These are phyloP conservation scores for Myrmecophaga tridactyla DNA, from an alignment of 2,113 vertebrate species.

Conservation along the genomic window DNA sequence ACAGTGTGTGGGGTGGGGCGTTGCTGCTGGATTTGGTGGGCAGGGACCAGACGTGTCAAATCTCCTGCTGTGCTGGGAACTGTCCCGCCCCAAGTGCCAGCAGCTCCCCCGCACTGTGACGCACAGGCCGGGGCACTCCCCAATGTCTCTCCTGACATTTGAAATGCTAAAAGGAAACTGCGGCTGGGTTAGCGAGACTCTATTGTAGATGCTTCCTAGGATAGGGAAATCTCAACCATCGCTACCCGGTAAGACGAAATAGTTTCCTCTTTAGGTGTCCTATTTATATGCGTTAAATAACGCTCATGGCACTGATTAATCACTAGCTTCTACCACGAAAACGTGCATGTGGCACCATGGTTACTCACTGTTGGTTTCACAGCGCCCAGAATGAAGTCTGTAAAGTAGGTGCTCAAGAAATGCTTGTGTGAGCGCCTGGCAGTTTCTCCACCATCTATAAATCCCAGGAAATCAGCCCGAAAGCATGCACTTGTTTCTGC, in stretches of 20 bases:
- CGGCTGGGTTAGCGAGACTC: neutral
- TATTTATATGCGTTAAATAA: neutral
- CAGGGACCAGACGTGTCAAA: neutral
- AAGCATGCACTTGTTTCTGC: constrained; percentile 28
- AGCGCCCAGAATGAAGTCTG: neutral
- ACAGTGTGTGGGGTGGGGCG: neutral
- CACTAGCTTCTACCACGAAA: neutral
- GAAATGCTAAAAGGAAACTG: neutral
- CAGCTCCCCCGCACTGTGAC: neutral
- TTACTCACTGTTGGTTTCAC: neutral
- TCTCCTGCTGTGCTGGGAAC: neutral
- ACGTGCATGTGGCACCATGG: too few species aligned
- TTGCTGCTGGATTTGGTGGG: neutral
- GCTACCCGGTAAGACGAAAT: neutral
- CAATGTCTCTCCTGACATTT: neutral
- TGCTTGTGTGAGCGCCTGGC: neutral
- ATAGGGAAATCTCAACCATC: neutral
- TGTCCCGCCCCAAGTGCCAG: neutral
- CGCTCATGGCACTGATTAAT: neutral
- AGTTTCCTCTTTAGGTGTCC: neutral
- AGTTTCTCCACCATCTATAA: neutral
- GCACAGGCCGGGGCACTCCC: neutral
- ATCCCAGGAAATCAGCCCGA: neutral
- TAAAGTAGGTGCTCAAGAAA: neutral
- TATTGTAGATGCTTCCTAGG: neutral